Base-by-base conservation (phyloP, 2,113 vertebrate genomes). In the Myotis lucifugus region DNA sequence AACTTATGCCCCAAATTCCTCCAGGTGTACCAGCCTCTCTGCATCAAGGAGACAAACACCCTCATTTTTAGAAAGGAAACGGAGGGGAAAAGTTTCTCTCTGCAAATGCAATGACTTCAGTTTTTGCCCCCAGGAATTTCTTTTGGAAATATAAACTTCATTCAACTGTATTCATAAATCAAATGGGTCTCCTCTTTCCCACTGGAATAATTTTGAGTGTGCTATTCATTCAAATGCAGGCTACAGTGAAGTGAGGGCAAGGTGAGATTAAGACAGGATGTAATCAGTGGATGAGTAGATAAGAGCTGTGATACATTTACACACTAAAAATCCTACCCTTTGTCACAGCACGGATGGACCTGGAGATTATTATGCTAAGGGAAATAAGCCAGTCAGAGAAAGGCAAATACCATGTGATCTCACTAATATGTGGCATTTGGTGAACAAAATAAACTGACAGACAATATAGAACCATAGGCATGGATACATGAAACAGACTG, bases 111-210 rank as follows among this genome's bases (percentile, higher is more conserved):
- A 14, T n/a, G 17, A 85, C 86, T 94, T 50, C n/a, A 64, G 37
- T 9, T 92, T 96, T 82, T 89, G 59, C 69, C 74, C 12, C 73
- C 21, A 79, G 72, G 32, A 81, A 73, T 85, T 82, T 40, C 78
- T 86, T 76, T 93, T 89, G 61, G 74, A 96, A 87, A 92, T 83
- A 69, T 12, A 83, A 78, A 78, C 82, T 84, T 74, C 46, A 91
- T 79, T 85, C 17, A 86, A 70, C 34, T 90, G 21, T 84, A 76
- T 83, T 59, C 54, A 46, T 77, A 67, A 85, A 54, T 70, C 73
- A 48, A n/a, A 77, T 14, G 40, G 9, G 17, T 88, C 37, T 92
- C 48, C 67, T 64, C 42, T 77, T 64, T 13, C 52, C 32, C 12
- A 61, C 0, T 52, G 32, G 77, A 91, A 61, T 76, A 61, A 86